Conservation (phyloP, 2,797 vertebrate genomes). For the Bradypodion ventrale region DNA sequence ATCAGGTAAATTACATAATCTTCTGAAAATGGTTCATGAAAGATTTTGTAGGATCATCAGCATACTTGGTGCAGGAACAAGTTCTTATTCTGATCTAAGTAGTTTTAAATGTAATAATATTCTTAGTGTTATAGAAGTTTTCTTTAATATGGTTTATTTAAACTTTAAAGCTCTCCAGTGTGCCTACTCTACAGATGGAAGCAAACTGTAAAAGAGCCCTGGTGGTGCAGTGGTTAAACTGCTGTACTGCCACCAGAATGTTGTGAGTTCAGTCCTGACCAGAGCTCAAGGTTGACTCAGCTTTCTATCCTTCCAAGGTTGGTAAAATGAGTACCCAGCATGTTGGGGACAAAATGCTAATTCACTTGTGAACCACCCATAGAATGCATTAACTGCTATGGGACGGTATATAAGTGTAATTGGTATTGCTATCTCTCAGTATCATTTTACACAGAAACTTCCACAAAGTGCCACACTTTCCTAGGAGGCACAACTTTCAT, state of each 20-base stretch:
- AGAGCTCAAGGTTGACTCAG: too few species aligned
- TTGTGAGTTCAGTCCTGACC: too few species aligned
- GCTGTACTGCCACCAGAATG: too few species aligned
- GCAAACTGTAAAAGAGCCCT: slow-evolving; percentile 8
- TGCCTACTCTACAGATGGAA: neutral
- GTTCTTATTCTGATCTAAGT: slow-evolving; percentile 4
- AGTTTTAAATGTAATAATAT: slow-evolving; percentile 14
- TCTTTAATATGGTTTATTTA: slow-evolving; percentile 13
- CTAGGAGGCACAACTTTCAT: neutral
- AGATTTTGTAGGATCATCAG: neutral
- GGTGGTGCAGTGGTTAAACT: too few species aligned
- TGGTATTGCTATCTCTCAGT: neutral
- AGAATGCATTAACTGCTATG: too few species aligned
- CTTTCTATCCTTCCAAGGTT: too few species aligned
- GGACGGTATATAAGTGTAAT: too few species aligned
- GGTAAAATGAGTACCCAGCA: too few species aligned
- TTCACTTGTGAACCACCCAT: too few species aligned
- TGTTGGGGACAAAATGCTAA: too few species aligned
- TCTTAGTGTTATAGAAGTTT: neutral
- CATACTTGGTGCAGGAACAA: neutral
- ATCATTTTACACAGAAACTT: neutral
- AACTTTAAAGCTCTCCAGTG: neutral
- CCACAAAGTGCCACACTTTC: neutral
- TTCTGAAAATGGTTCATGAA: neutral
- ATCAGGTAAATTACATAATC: neutral